A percentile compares a stretch with the other conserved stretches of the same genome.
These are phyloP conservation scores for Caretta caretta DNA, from an alignment of 2,113 vertebrate species.

Conservation along the genomic window DNA sequence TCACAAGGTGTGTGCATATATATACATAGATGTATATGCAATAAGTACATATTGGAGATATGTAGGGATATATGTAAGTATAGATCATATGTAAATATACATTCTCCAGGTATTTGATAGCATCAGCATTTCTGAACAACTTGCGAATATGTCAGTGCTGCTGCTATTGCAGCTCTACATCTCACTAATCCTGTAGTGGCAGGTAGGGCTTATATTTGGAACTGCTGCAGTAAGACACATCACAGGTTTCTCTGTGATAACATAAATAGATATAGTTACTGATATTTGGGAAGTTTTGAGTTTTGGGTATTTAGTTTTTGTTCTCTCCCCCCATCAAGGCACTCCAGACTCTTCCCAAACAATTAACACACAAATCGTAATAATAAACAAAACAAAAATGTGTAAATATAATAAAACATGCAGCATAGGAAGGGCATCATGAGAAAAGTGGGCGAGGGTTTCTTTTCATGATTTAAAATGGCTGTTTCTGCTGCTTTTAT, in stretches of 20 bases:
- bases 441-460: not conserved
- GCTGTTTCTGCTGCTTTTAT: not conserved
- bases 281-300: not conserved
- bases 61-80: not conserved
- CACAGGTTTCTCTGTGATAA: not conserved
- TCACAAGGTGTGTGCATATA: not conserved
- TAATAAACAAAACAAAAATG: not conserved
- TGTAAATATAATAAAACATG: not conserved
- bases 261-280: not conserved
- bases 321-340: not conserved
- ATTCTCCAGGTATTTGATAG: not conserved
- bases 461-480: not conserved
- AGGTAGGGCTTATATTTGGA: not conserved
- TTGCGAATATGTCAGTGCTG: not conserved
- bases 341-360: not conserved
- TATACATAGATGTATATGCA: not conserved
- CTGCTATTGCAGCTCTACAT: not conserved
- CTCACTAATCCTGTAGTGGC: not conserved
- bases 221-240: not conserved
- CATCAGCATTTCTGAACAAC: not conserved
- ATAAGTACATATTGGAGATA: not conserved
- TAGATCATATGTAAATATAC: constrained; percentile 19
- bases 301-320: not conserved
- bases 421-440: not conserved
- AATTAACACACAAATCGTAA: not conserved